Conservation (phyloP, 2,888 invertebrate species). For the Pammene fasciana region DNA sequence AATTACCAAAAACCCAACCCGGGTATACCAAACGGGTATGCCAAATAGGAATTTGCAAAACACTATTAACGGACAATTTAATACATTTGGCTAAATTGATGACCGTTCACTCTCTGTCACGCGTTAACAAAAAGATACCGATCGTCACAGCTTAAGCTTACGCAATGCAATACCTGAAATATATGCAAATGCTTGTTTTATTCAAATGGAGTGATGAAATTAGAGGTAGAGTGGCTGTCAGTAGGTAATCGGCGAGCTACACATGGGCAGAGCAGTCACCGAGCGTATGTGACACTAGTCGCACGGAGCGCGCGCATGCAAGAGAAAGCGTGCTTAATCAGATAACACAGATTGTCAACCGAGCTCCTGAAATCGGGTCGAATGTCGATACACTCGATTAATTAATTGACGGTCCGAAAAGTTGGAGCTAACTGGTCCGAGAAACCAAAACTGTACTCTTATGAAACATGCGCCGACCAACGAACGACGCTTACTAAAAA, state of each 20-base stretch:
- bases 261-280: conserved; percentile 54
- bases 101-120: conserved; percentile 60
- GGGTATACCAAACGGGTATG: too few species aligned
- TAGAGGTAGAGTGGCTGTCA: conserved; percentile 70
- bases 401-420: conserved; percentile 81
- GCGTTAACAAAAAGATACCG: conserved; percentile 58
- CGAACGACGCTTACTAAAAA: conserved; percentile 40
- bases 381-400: conserved; percentile 82
- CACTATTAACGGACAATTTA: conserved; percentile 19
- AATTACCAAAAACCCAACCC: too few species aligned
- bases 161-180: conserved; percentile 55
- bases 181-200: conserved; percentile 74
- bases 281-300: conserved; percentile 59
- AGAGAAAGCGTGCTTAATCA: conserved; percentile 83
- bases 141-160: conserved; percentile 54
- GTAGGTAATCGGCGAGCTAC: conserved; percentile 63
- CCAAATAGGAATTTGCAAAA: too few species aligned
- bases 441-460: conserved; percentile 70
- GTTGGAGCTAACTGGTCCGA: conserved; percentile 74
- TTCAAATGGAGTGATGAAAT: conserved; percentile 79
- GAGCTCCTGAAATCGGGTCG: conserved; percentile 83
- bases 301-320: conserved; percentile 45
- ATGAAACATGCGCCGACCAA: conserved; percentile 58
- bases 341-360: conserved; percentile 83
- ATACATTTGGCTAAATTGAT: conserved; percentile 53